Evolutionary conservation across 2,888 invertebrate species (phyloP), one percentile per base, ranked within the genome.

Genomic region (Spisula subtruncata): DNA sequence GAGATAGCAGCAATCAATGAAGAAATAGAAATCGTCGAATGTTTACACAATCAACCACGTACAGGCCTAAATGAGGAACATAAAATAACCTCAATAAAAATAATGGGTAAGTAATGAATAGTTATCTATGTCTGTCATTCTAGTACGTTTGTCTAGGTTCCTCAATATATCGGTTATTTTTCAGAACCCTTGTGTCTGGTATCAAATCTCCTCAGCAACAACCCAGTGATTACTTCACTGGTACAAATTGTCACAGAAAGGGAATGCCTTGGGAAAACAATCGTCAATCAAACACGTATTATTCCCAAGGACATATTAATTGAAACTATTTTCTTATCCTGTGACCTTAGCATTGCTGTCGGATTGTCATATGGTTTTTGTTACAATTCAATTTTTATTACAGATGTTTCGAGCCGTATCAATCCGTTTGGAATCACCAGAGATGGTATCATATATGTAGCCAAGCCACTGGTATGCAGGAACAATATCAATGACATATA

Each of bases 1-100:
- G 87, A 89, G 56, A 87, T 84, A 48, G 87, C 87, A 12, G 87
- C 84, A 2, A 20, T 87, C 14, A 87, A 87, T 32, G 87, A 89
- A 46, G 89, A 89, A 54, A 79, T 89, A 18, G 87, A 84, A 29
- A 51, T 60, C 12, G 84, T 87, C 16, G 75, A 84, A 54, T 71
- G 87, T 79, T 60, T 32, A 32, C 56, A 25, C 12, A 71, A 83
- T 6, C 71, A 46, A 41, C 41, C 35, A 16, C 71, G 5, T 48
- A 75, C n/a, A 29, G 66, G 14, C 12, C 71, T 51, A 51, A n/a
- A 25, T 6, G 75, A 84, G 32, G 84, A 71, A 71, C 35, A 56
- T 54, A 29, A 54, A 48, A 32, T 81, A 41, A 46, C 48, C 1
- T 81, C 46, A 5, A 48, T 81, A 2, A 81, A 25, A 14, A 48